A percentile compares a stretch with the other conserved stretches of the same genome.
phyloP scores from a whole-genome alignment of 2,113 vertebrate species.

The Emydocephalus ijimae region DNA sequence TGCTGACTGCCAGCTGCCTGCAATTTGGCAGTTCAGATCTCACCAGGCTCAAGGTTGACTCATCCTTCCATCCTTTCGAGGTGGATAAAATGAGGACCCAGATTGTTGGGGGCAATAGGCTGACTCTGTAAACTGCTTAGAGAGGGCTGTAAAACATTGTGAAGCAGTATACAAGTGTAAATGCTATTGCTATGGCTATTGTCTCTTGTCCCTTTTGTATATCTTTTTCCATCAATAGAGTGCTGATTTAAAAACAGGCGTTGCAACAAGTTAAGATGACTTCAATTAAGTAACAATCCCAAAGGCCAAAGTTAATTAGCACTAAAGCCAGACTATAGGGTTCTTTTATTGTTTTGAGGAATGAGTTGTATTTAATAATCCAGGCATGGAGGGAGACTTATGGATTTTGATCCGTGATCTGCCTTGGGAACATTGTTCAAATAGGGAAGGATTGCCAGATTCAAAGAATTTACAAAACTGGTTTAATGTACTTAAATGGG shows the following conservation, averaged over 20 bases:
- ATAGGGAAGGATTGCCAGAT: neutral
- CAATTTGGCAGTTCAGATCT: no score
- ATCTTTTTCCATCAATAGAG: neutral
- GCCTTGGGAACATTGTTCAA: neutral
- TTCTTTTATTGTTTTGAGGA: neutral
- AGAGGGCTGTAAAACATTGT: no score
- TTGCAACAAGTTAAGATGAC: neutral
- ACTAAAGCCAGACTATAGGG: neutral
- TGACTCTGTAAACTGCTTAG: no score
- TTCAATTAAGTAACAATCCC: neutral
- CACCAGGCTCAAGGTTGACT: no score
- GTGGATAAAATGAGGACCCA: no score
- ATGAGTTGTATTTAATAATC: neutral
- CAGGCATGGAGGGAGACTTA: neutral
- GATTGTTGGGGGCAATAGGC: no score
- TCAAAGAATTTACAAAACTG: neutral
- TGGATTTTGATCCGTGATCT: neutral
- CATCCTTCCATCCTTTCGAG: no score
- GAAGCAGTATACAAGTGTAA: no score
- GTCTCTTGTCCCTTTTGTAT: neutral
- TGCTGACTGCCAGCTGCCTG: no score
- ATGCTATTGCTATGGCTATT: no score
- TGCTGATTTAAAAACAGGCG: neutral
- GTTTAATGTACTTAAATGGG: neutral
- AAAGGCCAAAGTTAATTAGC: neutral